phyloP scores from a whole-genome alignment of 1,140 invertebrate genomes.

The Lepidostoma basale region DNA sequence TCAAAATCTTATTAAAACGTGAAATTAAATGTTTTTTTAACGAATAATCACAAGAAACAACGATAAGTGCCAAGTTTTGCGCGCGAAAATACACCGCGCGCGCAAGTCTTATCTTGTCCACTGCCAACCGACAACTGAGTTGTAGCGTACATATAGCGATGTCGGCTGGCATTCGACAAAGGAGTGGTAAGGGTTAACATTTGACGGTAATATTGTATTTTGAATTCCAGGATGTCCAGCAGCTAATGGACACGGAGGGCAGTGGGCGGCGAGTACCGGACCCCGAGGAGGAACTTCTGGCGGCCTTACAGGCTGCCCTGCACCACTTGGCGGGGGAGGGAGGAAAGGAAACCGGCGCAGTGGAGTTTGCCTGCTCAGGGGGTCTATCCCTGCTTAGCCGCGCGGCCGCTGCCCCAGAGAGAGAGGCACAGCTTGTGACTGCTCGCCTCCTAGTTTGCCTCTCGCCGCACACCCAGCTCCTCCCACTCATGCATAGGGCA shows the following conservation, averaged over 20 bases:
- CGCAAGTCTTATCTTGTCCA: too few relatives aligned
- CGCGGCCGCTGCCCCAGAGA: constrained; percentile 23
- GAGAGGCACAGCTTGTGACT: constrained; percentile 22
- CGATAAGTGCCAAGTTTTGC: too few relatives aligned
- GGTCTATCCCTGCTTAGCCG: constrained; percentile 31
- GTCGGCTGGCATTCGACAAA: too few relatives aligned
- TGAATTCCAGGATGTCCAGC: constrained; percentile 9
- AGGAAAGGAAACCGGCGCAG: not conserved
- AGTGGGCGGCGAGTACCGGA: constrained; percentile 14
- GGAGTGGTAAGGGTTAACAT: too few relatives aligned
- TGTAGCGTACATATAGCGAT: too few relatives aligned
- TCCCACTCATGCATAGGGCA: constrained; percentile 38
- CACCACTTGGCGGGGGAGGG: not conserved
- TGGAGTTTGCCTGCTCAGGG: constrained; percentile 32
- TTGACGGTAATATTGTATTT: not conserved
- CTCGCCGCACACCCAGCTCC: constrained; percentile 26
- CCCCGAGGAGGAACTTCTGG: constrained; percentile 27
- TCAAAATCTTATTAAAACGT: too few relatives aligned
- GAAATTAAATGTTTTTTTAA: too few relatives aligned
- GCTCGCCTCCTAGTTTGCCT: constrained; percentile 32
- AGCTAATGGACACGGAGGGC: constrained; percentile 37
- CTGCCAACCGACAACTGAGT: too few relatives aligned
- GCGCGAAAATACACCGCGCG: too few relatives aligned
- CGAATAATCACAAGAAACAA: too few relatives aligned
- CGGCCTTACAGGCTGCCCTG: not conserved